Evolutionary conservation across 37 sponge, comb jelly and placozoan genomes (phyloP).

Genomic region (Tethya wilhelma): DNA sequence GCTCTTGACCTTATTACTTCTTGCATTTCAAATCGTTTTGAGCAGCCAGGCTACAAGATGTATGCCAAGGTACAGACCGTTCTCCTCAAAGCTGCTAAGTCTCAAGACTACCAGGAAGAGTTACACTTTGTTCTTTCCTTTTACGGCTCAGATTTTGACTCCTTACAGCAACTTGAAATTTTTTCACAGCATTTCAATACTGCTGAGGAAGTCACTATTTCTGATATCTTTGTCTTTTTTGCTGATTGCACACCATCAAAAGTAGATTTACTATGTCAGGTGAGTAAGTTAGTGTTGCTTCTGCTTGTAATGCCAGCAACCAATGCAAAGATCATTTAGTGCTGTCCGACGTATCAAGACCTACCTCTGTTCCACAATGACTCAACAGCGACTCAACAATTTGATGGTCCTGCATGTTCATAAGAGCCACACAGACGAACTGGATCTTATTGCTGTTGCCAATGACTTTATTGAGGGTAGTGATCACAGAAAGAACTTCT

Average conservation of each 20-base stretch:
- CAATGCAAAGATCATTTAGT: slow-evolving; percentile 44
- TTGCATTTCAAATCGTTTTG: background rate
- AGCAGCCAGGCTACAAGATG: background rate
- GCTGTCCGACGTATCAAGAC: slow-evolving; percentile 51
- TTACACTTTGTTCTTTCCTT: slow-evolving; percentile 9
- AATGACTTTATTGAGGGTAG: too few relatives aligned
- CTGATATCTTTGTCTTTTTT: too few relatives aligned
- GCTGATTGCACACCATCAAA: background rate
- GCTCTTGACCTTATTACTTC: slow-evolving; percentile 20
- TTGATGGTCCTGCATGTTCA: slow-evolving; percentile 61
- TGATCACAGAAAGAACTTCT: too few relatives aligned
- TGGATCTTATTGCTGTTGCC: slow-evolving; percentile 5
- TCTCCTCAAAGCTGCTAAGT: background rate
- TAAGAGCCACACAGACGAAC: slow-evolving; percentile 13
- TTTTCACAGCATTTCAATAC: too few relatives aligned
- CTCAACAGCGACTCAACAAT: slow-evolving; percentile 41
- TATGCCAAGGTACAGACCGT: slow-evolving; percentile 2
- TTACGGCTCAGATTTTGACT: slow-evolving; percentile 17
- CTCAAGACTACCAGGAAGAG: background rate
- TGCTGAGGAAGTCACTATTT: too few relatives aligned
- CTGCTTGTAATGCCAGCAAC: slow-evolving; percentile 38
- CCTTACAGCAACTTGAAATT: background rate
- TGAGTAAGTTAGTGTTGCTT: background rate
- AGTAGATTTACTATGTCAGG: background rate
- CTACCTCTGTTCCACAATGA: slow-evolving; percentile 60